phyloP scores from a whole-genome alignment of 2,888 invertebrate genomes.

The Agrilus mali region DNA sequence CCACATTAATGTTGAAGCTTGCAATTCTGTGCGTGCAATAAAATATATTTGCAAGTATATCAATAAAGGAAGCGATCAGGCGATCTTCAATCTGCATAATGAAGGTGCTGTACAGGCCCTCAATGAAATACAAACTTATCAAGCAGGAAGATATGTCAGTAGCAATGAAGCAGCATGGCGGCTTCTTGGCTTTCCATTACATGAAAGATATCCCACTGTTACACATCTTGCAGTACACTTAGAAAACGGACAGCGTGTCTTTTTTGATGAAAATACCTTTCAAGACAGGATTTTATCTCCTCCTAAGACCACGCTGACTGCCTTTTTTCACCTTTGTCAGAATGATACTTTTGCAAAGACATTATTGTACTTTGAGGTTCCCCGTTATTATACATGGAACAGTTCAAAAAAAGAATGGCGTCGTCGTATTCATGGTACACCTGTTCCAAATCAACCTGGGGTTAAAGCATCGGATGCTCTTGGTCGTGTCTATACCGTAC shows the following conservation, averaged over 20 bases:
- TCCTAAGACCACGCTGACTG: constrained; percentile 19
- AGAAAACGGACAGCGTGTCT: constrained; percentile 14
- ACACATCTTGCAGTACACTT: constrained; percentile 16
- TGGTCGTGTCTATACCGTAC: too few species aligned
- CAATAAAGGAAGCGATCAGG: constrained; percentile 16
- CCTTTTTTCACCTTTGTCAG: constrained; percentile 11
- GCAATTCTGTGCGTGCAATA: constrained; percentile 27
- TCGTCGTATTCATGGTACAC: too few species aligned
- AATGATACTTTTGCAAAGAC: constrained; percentile 12
- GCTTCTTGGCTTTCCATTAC: constrained; percentile 13
- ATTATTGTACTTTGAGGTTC: constrained; percentile 12
- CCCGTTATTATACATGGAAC: constrained; percentile 14
- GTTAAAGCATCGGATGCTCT: too few species aligned
- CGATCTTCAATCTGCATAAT: constrained; percentile 11
- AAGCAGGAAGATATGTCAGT: constrained; percentile 20
- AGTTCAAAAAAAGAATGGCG: constrained; percentile 5
- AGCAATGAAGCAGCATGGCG: constrained; percentile 21
- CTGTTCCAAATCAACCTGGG: too few species aligned
- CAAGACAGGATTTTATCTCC: constrained; percentile 5
- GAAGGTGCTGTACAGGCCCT: constrained; percentile 15
- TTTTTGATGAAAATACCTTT: constrained; percentile 7
- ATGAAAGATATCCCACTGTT: constrained; percentile 21
- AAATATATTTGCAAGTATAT: constrained; percentile 28
- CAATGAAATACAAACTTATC: constrained; percentile 17
- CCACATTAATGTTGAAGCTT: constrained; percentile 26